A percentile compares a stretch with the other conserved stretches of the same genome.
These are phyloP conservation scores for Formica exsecta DNA, from an alignment of 1,140 invertebrate species.

Conservation along the genomic window DNA sequence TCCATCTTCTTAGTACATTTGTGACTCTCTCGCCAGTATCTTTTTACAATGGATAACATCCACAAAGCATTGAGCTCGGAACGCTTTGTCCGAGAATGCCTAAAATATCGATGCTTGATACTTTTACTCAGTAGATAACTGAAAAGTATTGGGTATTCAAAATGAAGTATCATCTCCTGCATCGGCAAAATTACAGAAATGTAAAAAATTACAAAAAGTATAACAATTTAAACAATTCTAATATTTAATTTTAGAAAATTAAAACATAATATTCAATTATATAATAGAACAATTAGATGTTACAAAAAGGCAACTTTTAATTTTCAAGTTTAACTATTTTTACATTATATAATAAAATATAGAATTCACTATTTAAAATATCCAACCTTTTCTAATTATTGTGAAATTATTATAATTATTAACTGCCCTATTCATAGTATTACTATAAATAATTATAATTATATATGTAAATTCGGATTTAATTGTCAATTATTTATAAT, in stretches of 20 bases:
- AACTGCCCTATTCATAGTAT: neutral
- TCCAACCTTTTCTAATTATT: no score
- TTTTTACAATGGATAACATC: conserved; percentile 26
- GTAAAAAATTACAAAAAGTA: no score
- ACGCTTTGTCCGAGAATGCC: neutral
- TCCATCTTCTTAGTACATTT: conserved; percentile 20
- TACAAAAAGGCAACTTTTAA: neutral
- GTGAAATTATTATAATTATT: no score
- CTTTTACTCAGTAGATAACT: conserved; percentile 24
- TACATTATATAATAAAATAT: neutral
- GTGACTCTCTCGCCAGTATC: neutral
- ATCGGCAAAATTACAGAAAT: conserved; percentile 5
- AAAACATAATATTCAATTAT: neutral
- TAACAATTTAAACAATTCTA: no score
- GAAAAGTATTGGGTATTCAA: neutral
- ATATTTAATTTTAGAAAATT: conserved; percentile 13
- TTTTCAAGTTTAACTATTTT: neutral
- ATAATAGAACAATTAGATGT: neutral
- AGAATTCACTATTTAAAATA: neutral
- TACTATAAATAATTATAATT: conserved; percentile 1
- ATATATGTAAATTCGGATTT: no score
- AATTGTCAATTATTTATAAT: no score
- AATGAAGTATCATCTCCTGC: neutral
- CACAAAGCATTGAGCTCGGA: neutral
- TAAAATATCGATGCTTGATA: conserved; percentile 3